Conservation (phyloP, 2,113 vertebrate species). For the Lasiurus borealis region DNA sequence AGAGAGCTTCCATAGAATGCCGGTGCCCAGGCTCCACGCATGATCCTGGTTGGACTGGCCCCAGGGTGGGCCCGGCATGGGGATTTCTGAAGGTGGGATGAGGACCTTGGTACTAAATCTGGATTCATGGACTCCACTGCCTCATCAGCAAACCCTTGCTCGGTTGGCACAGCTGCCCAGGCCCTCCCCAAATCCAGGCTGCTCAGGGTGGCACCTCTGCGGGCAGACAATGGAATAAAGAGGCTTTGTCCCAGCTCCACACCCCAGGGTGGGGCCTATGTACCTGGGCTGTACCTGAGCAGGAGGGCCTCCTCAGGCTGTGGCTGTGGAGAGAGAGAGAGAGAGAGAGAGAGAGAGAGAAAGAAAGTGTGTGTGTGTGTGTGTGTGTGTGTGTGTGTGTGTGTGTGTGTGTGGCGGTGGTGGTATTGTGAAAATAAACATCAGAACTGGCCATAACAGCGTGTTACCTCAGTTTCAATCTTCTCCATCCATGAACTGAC, state of each 20-base stretch:
- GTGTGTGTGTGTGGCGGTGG: no score
- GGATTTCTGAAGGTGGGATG: background rate
- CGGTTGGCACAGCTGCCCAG: background rate
- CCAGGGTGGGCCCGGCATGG: background rate
- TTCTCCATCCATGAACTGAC: background rate
- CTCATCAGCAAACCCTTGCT: background rate
- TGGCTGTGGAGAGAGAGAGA: background rate
- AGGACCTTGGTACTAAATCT: no score
- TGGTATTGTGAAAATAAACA: background rate
- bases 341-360: no score
- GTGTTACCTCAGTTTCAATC: background rate
- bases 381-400: background rate
- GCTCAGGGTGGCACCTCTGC: background rate
- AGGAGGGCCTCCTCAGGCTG: background rate
- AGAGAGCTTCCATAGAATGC: background rate
- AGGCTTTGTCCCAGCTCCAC: constrained; percentile 14
- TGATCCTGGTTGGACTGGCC: background rate
- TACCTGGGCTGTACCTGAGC: background rate
- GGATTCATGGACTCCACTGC: accelerated
- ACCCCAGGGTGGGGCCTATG: background rate
- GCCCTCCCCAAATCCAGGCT: background rate
- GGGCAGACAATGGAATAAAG: constrained; percentile 31
- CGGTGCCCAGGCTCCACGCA: accelerated
- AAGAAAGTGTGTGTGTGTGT: background rate
- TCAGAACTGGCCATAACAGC: background rate